Evolutionary conservation across 1,140 invertebrate species (phyloP), one percentile per base, ranked within the genome.

Genomic region (Meloidogyne floridensis): DNA sequence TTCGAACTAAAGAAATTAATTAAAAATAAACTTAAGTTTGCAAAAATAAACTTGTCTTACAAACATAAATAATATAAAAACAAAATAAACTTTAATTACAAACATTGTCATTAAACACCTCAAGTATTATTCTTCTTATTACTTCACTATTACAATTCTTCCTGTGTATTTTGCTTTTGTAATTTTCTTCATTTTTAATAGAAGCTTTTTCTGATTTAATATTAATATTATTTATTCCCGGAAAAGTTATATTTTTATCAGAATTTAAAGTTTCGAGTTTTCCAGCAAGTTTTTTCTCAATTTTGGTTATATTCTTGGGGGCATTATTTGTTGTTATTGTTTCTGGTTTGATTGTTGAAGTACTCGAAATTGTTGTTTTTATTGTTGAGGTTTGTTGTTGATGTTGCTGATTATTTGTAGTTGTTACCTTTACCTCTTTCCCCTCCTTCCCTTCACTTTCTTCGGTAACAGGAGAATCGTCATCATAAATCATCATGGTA

Each of bases 401-500:
- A 18, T 59, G 56, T 18, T 65, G 59, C n/a, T 65, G 15, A 65
- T 65, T 65, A 65, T n/a, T 65, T 65, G 53, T 54, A 3, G 51
- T 47, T 72, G 18, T 71, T 32, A 32, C 32, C 9, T 32, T 71
- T 51, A 32, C 43, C 15, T n/a, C 59, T 72, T 79, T 77, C 11
- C 75, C 10, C 7, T 59, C 54, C 51, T 76, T 76, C 11, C 7
- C 76, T n/a, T 59, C 76, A 53, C 2, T 59, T 4, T 71, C 77
- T 65, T 59, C 13, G 0, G 15, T n/a, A 65, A n/a, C 15, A n/a
- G 59, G 59, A n/a, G 59, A 65, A 65, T 65, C 59, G 2, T 65
- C 59, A 65, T 65, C 59, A 65, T 65, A 65, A 65, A 65, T 18
- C 59, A 65, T 65, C 59, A 65, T 65, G 0, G 59, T 65, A n/a